A percentile compares a stretch with the other conserved stretches of the same genome.
phyloP scores from a whole-genome alignment of 2,113 vertebrate genomes.

The Lonchura striata region DNA sequence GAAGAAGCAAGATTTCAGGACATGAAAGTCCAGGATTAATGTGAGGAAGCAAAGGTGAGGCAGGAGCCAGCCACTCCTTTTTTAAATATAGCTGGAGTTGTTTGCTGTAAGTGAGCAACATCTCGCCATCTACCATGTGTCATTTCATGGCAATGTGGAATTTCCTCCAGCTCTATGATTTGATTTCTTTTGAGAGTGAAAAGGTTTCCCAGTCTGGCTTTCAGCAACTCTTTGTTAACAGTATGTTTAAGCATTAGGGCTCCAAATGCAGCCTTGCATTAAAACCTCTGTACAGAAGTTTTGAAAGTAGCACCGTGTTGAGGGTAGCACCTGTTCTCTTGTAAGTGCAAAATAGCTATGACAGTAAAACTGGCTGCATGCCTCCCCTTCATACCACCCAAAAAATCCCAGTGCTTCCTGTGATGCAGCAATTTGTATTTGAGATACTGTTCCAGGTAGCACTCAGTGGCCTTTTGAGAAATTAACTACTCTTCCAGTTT shows the following conservation, averaged over 20 bases:
- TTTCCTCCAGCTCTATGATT: background rate
- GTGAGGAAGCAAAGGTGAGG: background rate
- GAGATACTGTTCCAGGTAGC: background rate
- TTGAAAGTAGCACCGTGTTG: no score
- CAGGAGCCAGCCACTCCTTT: background rate
- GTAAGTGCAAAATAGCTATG: background rate
- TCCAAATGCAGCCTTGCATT: background rate
- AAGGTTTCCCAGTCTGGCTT: background rate
- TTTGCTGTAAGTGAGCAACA: background rate
- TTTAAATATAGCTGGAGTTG: background rate
- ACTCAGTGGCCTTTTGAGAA: background rate
- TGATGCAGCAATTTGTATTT: background rate
- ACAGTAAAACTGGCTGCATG: background rate
- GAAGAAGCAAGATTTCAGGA: background rate
- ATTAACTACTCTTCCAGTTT: background rate
- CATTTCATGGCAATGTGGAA: background rate
- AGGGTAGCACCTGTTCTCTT: background rate
- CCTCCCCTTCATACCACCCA: background rate
- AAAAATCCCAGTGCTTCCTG: accelerated
- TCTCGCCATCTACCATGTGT: background rate
- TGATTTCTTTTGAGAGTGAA: background rate
- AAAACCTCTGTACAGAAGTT: background rate
- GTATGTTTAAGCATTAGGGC: background rate
- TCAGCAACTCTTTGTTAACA: background rate
- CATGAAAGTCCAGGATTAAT: background rate